Base-by-base conservation (phyloP, 2,113 vertebrate genomes). In the Perca fluviatilis region DNA sequence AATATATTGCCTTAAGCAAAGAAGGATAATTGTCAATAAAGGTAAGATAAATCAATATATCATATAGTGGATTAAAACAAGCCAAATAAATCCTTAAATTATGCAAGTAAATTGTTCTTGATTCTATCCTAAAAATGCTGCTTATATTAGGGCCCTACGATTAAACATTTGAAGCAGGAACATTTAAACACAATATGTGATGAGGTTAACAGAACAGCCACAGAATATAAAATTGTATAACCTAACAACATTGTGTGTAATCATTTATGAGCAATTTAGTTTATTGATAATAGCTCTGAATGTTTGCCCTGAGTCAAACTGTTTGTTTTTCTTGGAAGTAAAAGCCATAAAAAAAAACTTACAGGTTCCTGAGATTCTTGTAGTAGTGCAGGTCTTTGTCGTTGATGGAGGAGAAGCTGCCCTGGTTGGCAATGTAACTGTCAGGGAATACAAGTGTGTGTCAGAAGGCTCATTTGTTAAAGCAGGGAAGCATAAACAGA, bases 351-450 rank as follows among this genome's bases (percentile, higher is more conserved):
- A 58, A 70, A 27, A 89, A 69, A 89, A 99, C 98, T 99, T 90
- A 99, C 98, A 99, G 91, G 90, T 99, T 99, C 94, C 95, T 97
- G 91, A 99, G 97, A 92, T 97, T 98, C 90, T 94, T 95, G 83
- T 99, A 99, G 89, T 95, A 91, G 93, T 96, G 94, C 90, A 99
- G 95, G 77, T 99, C 98, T 86, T 96, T 96, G 89, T 98, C 97
- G 21, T 96, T 99, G 95, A 99, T 99, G 88, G 96, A 96, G 85
- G 96, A 97, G 85, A 99, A 97, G 77, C 93, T 96, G 82, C 88
- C 93, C 94, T 99, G 98, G 89, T 98, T 98, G 86, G 97, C 96
- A 0, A 99, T 99, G 90, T 97, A 99, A 86, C 98, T 99, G 95
- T 93, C 94, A 93, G 74, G 65, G 93, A 69, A 90, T 50, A 89